Evolutionary conservation across 2,113 vertebrate species (phyloP).

Genomic region (Meleagris gallopavo): DNA sequence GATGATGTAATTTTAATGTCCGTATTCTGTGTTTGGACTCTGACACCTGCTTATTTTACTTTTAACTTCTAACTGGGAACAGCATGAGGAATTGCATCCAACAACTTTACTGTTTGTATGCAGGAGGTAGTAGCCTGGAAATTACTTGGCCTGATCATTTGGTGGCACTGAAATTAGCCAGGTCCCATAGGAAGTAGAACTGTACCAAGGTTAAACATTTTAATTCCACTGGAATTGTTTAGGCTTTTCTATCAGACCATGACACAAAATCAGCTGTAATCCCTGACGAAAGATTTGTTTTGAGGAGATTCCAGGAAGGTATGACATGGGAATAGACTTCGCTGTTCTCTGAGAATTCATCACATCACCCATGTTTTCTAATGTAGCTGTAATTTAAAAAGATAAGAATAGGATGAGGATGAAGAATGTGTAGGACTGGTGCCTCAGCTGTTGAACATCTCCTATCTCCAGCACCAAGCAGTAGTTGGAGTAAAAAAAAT

Average conservation of each 20-base stretch:
- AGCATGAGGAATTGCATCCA: background rate
- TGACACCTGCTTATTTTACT: conserved; percentile 14
- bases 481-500: background rate
- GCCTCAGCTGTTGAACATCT: background rate
- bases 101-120: background rate
- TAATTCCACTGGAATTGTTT: background rate
- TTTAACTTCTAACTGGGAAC: conserved; percentile 17
- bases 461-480: background rate
- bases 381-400: background rate
- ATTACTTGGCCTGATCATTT: conserved; percentile 4
- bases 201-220: conserved; percentile 9
- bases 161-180: background rate
- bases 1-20: background rate
- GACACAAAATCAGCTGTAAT: conserved; percentile 23
- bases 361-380: background rate
- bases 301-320: background rate
- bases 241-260: background rate
- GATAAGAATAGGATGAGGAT: background rate
- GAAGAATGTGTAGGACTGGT: background rate
- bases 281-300: background rate
- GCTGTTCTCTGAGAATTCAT: background rate
- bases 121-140: background rate
- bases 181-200: background rate
- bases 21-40: background rate
- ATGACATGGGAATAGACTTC: background rate